Conservation (phyloP, 2,113 vertebrate species). For the Laterallus jamaicensis region DNA sequence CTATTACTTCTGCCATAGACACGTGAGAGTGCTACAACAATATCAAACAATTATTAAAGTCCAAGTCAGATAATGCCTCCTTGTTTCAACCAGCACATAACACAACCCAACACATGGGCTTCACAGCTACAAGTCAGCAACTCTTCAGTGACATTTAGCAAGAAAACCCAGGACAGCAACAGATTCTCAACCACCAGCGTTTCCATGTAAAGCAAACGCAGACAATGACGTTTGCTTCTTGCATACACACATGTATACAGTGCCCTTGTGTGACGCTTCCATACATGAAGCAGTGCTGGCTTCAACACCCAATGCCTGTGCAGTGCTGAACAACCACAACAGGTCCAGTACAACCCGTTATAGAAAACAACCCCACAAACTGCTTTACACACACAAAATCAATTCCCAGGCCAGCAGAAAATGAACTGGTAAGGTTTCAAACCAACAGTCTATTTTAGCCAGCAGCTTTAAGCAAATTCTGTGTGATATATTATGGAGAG, state of each 20-base stretch:
- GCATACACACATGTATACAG: accelerated
- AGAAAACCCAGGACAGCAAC: not conserved
- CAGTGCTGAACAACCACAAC: not conserved
- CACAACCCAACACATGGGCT: not conserved
- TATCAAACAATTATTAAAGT: not conserved
- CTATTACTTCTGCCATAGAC: conserved; percentile 94
- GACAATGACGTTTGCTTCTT: not conserved
- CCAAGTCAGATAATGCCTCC: not conserved
- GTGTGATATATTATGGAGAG: not conserved
- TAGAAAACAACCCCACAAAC: not conserved
- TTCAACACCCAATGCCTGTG: not conserved
- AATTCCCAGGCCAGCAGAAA: not conserved
- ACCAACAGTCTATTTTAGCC: not conserved
- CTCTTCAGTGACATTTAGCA: not conserved
- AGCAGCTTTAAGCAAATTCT: not conserved
- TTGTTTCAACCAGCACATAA: not conserved
- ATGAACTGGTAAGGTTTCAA: not conserved
- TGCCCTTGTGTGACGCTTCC: not conserved
- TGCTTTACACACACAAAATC: not conserved
- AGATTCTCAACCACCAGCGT: not conserved
- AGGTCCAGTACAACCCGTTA: not conserved
- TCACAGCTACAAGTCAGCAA: not conserved
- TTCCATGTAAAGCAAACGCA: not conserved
- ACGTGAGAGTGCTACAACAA: conserved; percentile 90
- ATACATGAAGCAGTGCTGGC: accelerated